A percentile compares a stretch with the other conserved stretches of the same genome.
Conservation (phyloP, 2,797 vertebrate species). For the Lagodon rhomboides region DNA sequence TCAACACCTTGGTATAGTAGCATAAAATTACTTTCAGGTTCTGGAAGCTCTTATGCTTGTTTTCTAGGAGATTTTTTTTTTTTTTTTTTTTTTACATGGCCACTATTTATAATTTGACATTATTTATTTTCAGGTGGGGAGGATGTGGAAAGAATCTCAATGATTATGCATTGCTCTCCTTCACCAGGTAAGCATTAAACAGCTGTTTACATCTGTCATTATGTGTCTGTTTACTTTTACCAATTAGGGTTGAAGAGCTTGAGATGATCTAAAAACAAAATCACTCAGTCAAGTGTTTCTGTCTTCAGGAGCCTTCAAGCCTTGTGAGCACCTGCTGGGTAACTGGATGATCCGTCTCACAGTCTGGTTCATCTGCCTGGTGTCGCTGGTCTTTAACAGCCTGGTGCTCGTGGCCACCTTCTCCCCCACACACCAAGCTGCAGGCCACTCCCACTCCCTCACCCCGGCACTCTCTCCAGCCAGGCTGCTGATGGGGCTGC, state of each 20-base stretch:
- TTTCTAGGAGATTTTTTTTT: too few relatives aligned
- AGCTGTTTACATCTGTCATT: neutral
- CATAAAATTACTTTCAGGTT: neutral
- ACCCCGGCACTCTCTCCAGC: conserved; percentile 83
- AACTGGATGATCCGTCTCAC: conserved; percentile 99
- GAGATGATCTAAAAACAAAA: neutral
- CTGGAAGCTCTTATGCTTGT: neutral
- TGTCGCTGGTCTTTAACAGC: conserved; percentile 94
- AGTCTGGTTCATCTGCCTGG: conserved; percentile 98
- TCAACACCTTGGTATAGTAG: neutral
- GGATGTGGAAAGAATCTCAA: conserved; percentile 89
- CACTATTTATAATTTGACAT: neutral
- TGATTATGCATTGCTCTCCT: conserved; percentile 95
- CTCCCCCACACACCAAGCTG: conserved; percentile 76
- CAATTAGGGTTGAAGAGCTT: neutral
- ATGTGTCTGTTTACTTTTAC: neutral
- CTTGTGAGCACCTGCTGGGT: conserved; percentile 95
- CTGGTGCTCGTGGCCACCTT: conserved; percentile 93
- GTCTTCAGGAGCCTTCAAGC: conserved; percentile 95
- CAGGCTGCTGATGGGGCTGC: conserved; percentile 91
- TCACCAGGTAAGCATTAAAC: conserved; percentile 88
- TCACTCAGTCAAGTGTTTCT: neutral
- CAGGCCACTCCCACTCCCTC: conserved; percentile 49
- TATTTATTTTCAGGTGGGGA: conserved; percentile 72
- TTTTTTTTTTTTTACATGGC: neutral